A percentile compares a stretch with the other conserved stretches of the same genome.
Conservation (phyloP, 2,888 invertebrate species). For the Rugalucina vietnamica region DNA sequence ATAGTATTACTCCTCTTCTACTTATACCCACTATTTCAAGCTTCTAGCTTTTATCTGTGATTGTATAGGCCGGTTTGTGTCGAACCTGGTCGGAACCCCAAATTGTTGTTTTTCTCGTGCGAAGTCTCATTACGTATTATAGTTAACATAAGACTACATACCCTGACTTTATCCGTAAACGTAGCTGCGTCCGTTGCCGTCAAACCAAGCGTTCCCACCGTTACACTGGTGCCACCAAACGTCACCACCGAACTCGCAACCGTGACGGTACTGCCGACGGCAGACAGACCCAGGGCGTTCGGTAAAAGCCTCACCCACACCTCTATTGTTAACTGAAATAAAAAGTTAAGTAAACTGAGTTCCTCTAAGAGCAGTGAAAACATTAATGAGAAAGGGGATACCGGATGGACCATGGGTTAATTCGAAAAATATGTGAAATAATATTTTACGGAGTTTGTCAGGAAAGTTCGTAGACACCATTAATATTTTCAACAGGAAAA, state of each 20-base stretch:
- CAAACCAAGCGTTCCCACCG: constrained; percentile 49
- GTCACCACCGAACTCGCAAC: constrained; percentile 61
- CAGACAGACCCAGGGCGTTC: constrained; percentile 40
- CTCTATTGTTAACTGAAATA: constrained; percentile 69
- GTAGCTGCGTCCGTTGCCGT: constrained; percentile 61
- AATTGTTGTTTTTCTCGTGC: neutral
- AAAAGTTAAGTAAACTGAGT: no score
- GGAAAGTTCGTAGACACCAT: no score
- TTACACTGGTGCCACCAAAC: constrained; percentile 58
- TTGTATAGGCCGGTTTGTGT: neutral
- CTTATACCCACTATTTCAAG: no score
- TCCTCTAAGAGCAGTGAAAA: no score
- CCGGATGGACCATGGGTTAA: no score
- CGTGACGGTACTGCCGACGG: constrained; percentile 48
- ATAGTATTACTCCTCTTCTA: no score
- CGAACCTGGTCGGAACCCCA: neutral
- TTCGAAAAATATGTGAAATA: no score
- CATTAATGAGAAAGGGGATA: no score
- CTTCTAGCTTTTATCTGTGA: neutral
- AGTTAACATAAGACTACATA: constrained; percentile 35
- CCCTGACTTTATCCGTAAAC: constrained; percentile 61
- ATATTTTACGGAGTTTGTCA: no score
- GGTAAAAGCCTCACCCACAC: constrained; percentile 64
- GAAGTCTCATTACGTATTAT: no score
- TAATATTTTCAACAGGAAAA: no score